Percentiles rank a stretch among this genome's conserved stretches.
phyloP scores from a whole-genome alignment of 2,113 vertebrate genomes.

The Puffinus mauretanicus region DNA sequence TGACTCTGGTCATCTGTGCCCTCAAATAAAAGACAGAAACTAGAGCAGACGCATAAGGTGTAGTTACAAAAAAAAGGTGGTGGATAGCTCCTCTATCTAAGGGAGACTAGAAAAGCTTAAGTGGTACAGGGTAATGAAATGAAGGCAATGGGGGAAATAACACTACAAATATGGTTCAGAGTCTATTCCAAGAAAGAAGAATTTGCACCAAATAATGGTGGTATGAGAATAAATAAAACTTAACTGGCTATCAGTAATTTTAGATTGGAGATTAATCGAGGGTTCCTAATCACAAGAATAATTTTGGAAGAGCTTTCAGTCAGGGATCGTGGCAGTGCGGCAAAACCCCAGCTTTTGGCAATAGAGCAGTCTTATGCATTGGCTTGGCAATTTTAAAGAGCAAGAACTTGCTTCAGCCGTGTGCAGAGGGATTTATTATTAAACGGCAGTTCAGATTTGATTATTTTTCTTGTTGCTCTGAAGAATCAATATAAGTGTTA shows the following conservation, averaged over 20 bases:
- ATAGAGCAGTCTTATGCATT: neutral
- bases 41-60: neutral
- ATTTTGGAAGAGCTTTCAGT: neutral
- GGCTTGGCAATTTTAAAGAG: neutral
- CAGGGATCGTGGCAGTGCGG: neutral
- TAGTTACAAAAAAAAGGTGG: neutral
- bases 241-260: neutral
- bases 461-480: neutral
- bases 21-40: neutral
- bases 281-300: neutral
- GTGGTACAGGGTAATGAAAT: neutral
- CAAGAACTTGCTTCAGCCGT: neutral
- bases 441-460: neutral
- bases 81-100: neutral
- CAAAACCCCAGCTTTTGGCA: neutral
- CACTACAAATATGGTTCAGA: neutral
- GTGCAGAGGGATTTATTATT: neutral
- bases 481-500: neutral
- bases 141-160: neutral
- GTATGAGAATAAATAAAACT: neutral
- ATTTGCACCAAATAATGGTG: neutral
- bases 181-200: neutral
- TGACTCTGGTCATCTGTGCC: neutral
- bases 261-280: neutral
- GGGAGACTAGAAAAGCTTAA: neutral